Conservation (phyloP, 2,888 invertebrate genomes). For the Oscheius sp. region DNA sequence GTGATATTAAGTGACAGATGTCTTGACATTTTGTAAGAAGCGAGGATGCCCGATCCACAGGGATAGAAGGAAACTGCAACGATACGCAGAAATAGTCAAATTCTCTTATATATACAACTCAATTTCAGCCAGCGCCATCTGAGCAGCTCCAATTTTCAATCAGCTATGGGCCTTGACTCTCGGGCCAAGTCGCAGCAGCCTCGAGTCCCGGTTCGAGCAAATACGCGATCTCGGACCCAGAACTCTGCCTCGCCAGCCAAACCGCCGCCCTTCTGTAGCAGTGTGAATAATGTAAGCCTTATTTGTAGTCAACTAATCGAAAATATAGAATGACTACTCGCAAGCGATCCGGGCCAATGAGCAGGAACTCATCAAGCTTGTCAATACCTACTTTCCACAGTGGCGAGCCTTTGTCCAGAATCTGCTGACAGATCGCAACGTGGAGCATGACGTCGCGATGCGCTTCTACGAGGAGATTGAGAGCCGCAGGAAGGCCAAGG, state of each 20-base stretch:
- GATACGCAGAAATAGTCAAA: too few species aligned
- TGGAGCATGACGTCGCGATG: background rate
- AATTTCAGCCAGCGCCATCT: background rate
- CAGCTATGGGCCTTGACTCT: background rate
- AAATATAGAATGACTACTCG: constrained; percentile 4
- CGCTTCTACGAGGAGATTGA: constrained; percentile 8
- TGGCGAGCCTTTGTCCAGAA: constrained; percentile 13
- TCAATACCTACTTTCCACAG: constrained; percentile 11
- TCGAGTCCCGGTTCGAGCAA: background rate
- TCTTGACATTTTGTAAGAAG: too few species aligned
- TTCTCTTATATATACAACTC: too few species aligned
- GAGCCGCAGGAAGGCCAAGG: background rate
- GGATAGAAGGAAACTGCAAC: too few species aligned
- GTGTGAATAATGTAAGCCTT: constrained; percentile 6
- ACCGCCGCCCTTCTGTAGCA: constrained; percentile 14
- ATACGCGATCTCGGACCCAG: background rate
- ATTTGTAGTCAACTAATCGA: background rate
- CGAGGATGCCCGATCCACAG: too few species aligned
- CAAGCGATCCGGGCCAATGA: constrained; percentile 10
- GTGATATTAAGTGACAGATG: too few species aligned
- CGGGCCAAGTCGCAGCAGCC: background rate
- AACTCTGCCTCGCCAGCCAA: background rate
- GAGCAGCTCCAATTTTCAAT: background rate
- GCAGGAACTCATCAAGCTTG: constrained; percentile 3
- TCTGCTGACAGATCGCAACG: background rate